These are phyloP conservation scores for Gandaritis pyraliata DNA, from an alignment of 2,888 invertebrate genomes.

Conservation along the genomic window DNA sequence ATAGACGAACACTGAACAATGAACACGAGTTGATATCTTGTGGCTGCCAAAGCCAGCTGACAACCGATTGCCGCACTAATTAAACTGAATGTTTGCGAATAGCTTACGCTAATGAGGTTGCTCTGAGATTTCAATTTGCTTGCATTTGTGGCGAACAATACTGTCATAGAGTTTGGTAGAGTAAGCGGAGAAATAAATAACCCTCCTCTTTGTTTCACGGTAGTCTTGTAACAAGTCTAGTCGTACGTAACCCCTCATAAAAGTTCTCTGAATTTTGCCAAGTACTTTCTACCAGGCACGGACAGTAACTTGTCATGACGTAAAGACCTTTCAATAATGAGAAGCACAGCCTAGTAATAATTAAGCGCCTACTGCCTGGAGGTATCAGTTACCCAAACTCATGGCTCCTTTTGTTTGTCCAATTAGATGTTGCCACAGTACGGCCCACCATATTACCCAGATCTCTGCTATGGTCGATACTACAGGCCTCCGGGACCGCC, in stretches of 20 bases:
- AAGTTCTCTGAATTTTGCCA: not conserved
- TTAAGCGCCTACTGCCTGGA: not conserved
- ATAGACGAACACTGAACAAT: not conserved
- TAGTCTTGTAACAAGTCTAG: not conserved
- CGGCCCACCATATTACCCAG: slow-evolving; percentile 76
- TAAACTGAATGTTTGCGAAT: slow-evolving; percentile 36
- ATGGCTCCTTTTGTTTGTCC: slow-evolving; percentile 18
- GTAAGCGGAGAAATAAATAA: not conserved
- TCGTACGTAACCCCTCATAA: not conserved
- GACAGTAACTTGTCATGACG: no score
- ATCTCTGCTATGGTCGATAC: slow-evolving; percentile 77
- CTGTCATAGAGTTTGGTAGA: not conserved
- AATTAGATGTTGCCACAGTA: slow-evolving; percentile 76
- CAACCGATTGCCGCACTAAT: slow-evolving; percentile 32
- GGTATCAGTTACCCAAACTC: not conserved
- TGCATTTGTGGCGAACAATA: slow-evolving; percentile 19
- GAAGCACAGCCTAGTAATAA: not conserved
- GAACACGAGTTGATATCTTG: not conserved
- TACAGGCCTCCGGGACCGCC: slow-evolving; percentile 77
- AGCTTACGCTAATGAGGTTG: slow-evolving; percentile 33
- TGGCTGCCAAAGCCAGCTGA: slow-evolving; percentile 27
- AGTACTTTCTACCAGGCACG: no score
- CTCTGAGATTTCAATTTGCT: slow-evolving; percentile 31
- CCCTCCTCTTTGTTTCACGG: no score
- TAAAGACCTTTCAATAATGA: not conserved